Evolutionary conservation across 2,888 invertebrate genomes (phyloP).

Genomic region (Toxonevra muliebris): DNA sequence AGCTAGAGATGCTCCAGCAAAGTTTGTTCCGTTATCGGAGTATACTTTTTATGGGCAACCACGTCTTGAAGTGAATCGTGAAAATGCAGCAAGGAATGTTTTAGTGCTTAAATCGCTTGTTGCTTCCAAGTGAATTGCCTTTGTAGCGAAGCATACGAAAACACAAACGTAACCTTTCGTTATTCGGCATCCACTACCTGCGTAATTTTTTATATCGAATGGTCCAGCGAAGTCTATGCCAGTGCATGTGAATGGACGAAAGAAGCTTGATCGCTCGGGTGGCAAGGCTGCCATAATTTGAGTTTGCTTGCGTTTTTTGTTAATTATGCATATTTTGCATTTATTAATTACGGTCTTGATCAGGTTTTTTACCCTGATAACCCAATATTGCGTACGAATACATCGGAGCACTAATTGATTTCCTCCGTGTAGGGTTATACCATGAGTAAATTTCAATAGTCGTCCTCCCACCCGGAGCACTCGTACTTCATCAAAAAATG

Average conservation of each 20-base stretch:
- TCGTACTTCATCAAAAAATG: neutral
- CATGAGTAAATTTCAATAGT: constrained; percentile 9
- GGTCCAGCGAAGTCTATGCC: constrained; percentile 30
- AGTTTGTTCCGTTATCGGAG: constrained; percentile 18
- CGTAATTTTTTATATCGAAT: constrained; percentile 12
- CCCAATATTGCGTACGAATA: constrained; percentile 8
- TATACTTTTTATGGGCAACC: constrained; percentile 12
- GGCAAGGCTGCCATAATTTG: constrained; percentile 22
- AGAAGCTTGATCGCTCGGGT: constrained; percentile 13
- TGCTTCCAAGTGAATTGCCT: constrained; percentile 21
- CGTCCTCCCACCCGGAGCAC: too few species aligned
- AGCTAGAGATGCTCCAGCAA: constrained; percentile 4
- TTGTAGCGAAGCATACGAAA: constrained; percentile 22
- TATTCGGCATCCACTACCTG: constrained; percentile 2
- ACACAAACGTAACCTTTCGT: constrained; percentile 24
- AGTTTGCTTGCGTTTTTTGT: neutral
- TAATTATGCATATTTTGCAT: constrained; percentile 13
- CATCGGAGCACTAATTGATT: constrained; percentile 1
- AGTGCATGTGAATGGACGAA: constrained; percentile 13
- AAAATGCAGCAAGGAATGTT: constrained; percentile 24
- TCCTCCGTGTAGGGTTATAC: constrained; percentile 15
- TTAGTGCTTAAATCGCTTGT: constrained; percentile 27
- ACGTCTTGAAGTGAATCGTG: neutral
- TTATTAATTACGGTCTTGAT: constrained; percentile 9
- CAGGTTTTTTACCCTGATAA: constrained; percentile 9